phyloP scores from a whole-genome alignment of 2,113 vertebrate species.

The Muntiacus reevesi region DNA sequence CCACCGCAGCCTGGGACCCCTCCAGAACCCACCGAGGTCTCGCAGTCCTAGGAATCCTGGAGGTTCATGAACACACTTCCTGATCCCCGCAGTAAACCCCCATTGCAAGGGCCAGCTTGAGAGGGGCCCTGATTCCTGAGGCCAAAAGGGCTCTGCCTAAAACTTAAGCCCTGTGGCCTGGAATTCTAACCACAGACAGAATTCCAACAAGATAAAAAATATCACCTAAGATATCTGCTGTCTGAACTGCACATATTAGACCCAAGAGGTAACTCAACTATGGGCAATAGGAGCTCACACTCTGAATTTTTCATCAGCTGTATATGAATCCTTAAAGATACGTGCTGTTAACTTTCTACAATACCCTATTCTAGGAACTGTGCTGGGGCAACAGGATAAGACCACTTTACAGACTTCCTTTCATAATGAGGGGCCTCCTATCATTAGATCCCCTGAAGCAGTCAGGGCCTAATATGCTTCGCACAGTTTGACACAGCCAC shows the following conservation, averaged over 20 bases:
- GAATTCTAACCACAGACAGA: neutral
- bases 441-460: neutral
- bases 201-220: neutral
- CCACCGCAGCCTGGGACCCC: neutral
- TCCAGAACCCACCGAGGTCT: neutral
- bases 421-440: neutral
- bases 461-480: neutral
- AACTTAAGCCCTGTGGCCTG: neutral
- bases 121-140: neutral
- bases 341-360: neutral
- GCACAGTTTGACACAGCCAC: too few species aligned
- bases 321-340: neutral
- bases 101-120: accelerated
- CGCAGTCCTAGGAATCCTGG: neutral
- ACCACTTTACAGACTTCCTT: neutral
- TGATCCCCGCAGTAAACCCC: neutral
- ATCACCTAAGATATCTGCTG: neutral
- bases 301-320: neutral
- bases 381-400: neutral
- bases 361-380: neutral
- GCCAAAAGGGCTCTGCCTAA: neutral
- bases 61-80: neutral
- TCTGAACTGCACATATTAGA: neutral
- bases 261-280: neutral
- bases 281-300: neutral